A percentile compares a stretch with the other conserved stretches of the same genome.
phyloP scores from a whole-genome alignment of 2,888 invertebrate genomes.

The Apocheima hispidaria region DNA sequence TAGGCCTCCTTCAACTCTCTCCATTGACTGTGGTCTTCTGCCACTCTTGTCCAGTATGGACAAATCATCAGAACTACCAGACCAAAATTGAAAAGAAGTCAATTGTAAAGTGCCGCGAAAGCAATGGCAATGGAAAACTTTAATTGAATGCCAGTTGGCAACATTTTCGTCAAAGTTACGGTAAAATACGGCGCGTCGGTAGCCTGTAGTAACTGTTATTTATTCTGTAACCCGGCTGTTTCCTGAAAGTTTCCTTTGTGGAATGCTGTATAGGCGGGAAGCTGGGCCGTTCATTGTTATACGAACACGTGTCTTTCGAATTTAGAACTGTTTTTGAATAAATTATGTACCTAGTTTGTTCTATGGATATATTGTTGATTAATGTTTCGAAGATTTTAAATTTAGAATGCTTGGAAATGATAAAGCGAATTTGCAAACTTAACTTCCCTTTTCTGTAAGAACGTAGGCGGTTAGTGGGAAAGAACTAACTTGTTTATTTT shows the following conservation, averaged over 20 bases:
- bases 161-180: conserved; percentile 73
- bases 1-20: too few species aligned
- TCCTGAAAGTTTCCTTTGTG: conserved; percentile 81
- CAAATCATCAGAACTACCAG: too few species aligned
- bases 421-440: too few species aligned
- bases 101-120: conserved; percentile 3
- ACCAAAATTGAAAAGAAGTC: not conserved
- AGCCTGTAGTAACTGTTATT: conserved; percentile 49
- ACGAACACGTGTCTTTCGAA: conserved; percentile 49
- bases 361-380: conserved; percentile 7
- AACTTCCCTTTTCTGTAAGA: too few species aligned
- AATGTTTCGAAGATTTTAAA: not conserved
- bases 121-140: conserved; percentile 51
- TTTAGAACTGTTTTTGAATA: conserved; percentile 39
- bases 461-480: too few species aligned
- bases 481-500: too few species aligned
- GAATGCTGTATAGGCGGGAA: conserved; percentile 79
- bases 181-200: conserved; percentile 70
- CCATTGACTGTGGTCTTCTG: too few species aligned
- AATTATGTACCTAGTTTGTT: conserved; percentile 9
- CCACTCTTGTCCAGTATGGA: too few species aligned
- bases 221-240: conserved; percentile 48
- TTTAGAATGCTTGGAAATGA: not conserved
- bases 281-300: conserved; percentile 53
- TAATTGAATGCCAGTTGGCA: conserved; percentile 66